Conservation (phyloP, 92 coral and sea anemone species). For the Palythoa heliodiscus region DNA sequence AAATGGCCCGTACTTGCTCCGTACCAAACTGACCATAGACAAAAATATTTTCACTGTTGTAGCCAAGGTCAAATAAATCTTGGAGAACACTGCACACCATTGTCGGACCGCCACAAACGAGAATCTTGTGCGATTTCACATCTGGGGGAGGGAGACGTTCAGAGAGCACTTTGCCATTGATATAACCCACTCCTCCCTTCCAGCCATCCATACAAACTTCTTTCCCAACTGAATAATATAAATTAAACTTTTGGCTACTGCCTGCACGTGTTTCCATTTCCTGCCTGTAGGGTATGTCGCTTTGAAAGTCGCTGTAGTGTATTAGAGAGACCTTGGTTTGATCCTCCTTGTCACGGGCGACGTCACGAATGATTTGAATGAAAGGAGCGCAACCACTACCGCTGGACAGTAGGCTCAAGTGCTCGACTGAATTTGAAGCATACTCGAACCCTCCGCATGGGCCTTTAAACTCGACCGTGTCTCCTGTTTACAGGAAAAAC, state of each 20-base stretch:
- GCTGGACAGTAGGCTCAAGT: constrained; percentile 59
- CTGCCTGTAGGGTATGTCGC: constrained; percentile 58
- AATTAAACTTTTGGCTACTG: constrained; percentile 31
- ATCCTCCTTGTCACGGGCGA: constrained; percentile 41
- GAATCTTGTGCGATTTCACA: constrained; percentile 56
- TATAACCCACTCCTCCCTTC: constrained; percentile 70
- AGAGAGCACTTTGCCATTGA: constrained; percentile 46
- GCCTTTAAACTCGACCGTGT: constrained; percentile 58
- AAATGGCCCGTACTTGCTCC: constrained; percentile 63
- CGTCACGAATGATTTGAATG: constrained; percentile 63
- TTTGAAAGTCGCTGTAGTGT: constrained; percentile 47
- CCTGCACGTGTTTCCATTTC: constrained; percentile 43
- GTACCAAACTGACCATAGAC: constrained; percentile 69
- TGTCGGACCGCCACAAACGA: constrained; percentile 68
- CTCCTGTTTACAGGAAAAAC: constrained; percentile 39
- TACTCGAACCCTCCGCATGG: constrained; percentile 75
- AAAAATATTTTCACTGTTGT: constrained; percentile 58
- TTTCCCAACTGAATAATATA: constrained; percentile 53
- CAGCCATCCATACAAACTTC: constrained; percentile 45
- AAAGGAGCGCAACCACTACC: constrained; percentile 61
- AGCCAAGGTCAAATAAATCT: constrained; percentile 53
- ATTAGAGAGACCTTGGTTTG: constrained; percentile 50
- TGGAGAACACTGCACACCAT: constrained; percentile 61
- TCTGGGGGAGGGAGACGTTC: constrained; percentile 53
- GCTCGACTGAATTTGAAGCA: constrained; percentile 50